Base-by-base conservation (phyloP, 2,888 invertebrate species). In the Trichopoda pennipes region DNA sequence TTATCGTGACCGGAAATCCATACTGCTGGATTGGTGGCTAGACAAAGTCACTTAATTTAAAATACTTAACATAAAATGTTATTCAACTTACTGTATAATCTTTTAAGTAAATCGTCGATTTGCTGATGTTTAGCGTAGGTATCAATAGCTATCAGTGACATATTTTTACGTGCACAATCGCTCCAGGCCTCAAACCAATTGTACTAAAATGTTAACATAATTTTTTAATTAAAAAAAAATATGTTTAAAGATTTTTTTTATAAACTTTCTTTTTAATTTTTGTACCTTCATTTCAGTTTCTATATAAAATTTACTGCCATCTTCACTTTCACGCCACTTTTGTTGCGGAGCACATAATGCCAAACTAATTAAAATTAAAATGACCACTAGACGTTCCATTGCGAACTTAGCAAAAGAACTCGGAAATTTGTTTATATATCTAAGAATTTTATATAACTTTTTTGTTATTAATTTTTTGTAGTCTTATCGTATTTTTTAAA, bases 131-230 rank as follows among this genome's bases (percentile, higher is more conserved):
- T 78, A 17, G n/a, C 44, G 17, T 14, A 53, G 0, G 74, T 53
- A 28, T 78, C 78, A 16, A 78, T 74, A 21, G 78, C 81, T 28
- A 81, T 74, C 14, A 81, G 51, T 1, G 81, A 70, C 81, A 81
- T 81, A 56, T 81, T 81, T 58, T 58, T 74, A 10, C 81, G 74
- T 1, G 81, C 81, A 66, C 81, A 81, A 55, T 81, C 78, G 17
- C 78, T 35, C 76, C 69, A 81, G 1, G 81, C 74, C 35, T 81
- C 69, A 53, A 64, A 75, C 81, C 81, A 81, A 61, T 81, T 81
- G 49, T 70, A 78, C 81, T 81, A 12, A 12, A 38, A 3, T 1
- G n/a, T n/a, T 10, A 2, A 17, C 3, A n/a, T 17, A 17, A 28
- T n/a, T 32, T 56, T n/a, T 9, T 4, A 12, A 17, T 42, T 16